Evolutionary conservation across 35 echinoderm and acorn worm genomes (phyloP).

Genomic region (Apostichopus parvimensis): DNA sequence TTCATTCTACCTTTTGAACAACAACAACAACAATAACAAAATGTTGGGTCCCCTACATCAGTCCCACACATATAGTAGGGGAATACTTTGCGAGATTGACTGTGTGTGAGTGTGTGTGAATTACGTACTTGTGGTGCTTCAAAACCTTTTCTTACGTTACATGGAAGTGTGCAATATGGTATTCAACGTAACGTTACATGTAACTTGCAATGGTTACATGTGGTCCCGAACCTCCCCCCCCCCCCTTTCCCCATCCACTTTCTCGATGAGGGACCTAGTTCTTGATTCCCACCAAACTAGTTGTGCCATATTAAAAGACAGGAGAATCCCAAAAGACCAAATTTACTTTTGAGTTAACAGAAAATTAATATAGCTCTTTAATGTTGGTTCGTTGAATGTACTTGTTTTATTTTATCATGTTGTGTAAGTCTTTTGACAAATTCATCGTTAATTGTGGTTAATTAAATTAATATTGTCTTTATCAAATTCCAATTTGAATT

Average conservation of each 20-base stretch:
- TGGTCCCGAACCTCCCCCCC: not conserved
- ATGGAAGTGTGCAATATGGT: conserved; percentile 57
- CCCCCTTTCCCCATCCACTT: not conserved
- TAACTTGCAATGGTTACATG: not conserved
- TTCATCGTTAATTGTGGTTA: too few relatives aligned
- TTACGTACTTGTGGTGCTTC: conserved; percentile 41
- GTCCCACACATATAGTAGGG: not conserved
- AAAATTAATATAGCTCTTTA: too few relatives aligned
- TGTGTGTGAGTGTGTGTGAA: conserved; percentile 16
- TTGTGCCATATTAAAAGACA: not conserved
- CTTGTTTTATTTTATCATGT: too few relatives aligned
- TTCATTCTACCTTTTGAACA: not conserved
- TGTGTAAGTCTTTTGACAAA: too few relatives aligned
- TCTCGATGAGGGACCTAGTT: not conserved
- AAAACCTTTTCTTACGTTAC: conserved; percentile 19
- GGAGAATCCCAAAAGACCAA: too few relatives aligned
- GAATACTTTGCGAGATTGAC: not conserved
- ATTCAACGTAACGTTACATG: conserved; percentile 28
- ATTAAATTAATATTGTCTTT: too few relatives aligned
- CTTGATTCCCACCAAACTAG: not conserved
- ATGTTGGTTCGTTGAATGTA: too few relatives aligned
- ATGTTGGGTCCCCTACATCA: not conserved
- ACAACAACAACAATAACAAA: not conserved
- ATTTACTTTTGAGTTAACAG: too few relatives aligned
- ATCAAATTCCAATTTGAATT: too few relatives aligned